Evolutionary conservation across 1,140 invertebrate species (phyloP).

Genomic region (Asbolus verrucosus): DNA sequence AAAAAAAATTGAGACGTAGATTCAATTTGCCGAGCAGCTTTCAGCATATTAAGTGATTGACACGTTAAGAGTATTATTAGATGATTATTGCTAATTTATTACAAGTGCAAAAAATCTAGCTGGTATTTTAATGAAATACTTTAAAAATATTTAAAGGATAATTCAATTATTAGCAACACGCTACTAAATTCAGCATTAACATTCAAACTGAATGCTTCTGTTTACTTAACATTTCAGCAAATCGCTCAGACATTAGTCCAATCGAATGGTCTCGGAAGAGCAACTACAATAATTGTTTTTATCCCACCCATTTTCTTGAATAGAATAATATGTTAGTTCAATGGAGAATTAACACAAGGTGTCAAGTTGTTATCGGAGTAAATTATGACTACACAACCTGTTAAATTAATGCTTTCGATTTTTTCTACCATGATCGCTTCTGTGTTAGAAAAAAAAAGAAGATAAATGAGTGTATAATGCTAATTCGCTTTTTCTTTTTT

Average conservation of each 20-base stretch:
- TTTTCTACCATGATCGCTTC: conserved; percentile 13
- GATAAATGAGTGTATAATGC: conserved; percentile 30
- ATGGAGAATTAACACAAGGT: conserved; percentile 13
- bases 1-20: neutral
- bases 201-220: too few relatives aligned
- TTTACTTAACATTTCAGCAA: neutral
- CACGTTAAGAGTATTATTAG: conserved; percentile 13
- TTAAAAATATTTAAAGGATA: neutral
- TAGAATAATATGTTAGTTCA: too few relatives aligned
- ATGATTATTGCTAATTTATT: neutral
- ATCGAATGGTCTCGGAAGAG: too few relatives aligned
- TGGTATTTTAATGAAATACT: conserved; percentile 23
- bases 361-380: conserved; percentile 33
- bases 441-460: conserved; percentile 3
- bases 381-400: conserved; percentile 26
- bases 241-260: neutral
- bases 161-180: neutral
- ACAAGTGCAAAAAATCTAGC: conserved; percentile 12
- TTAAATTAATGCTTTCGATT: conserved; percentile 31
- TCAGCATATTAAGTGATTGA: conserved; percentile 10
- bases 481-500: conserved; percentile 25
- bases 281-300: too few relatives aligned
- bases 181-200: neutral
- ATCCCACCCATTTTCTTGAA: too few relatives aligned
- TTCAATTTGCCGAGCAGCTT: neutral